A percentile compares a stretch with the other conserved stretches of the same genome.
These are phyloP conservation scores for Micropterix aruncella DNA, from an alignment of 2,888 invertebrate genomes.

Conservation along the genomic window DNA sequence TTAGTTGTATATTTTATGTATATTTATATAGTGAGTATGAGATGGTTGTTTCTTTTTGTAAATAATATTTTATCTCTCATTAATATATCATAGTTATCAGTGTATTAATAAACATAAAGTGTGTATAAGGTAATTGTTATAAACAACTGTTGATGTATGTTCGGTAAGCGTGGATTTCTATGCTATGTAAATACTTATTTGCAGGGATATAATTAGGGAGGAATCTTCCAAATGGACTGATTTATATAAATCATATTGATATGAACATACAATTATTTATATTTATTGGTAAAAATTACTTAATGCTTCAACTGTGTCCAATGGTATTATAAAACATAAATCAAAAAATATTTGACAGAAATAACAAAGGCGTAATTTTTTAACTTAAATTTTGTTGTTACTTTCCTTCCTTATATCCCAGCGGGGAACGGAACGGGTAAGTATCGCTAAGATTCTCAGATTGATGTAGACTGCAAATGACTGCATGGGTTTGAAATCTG, in stretches of 20 bases:
- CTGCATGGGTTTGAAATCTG: too few relatives aligned
- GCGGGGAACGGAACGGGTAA: too few relatives aligned
- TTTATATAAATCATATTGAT: conserved; percentile 42
- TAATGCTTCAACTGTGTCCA: conserved; percentile 31
- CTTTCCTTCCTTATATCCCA: conserved; percentile 17
- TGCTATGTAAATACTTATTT: conserved; percentile 42
- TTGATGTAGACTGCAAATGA: too few relatives aligned
- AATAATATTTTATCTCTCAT: background rate
- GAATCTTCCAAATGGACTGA: conserved; percentile 44
- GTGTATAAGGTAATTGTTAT: conserved; percentile 24
- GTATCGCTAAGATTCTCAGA: too few relatives aligned
- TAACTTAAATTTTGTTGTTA: conserved; percentile 33
- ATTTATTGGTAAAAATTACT: conserved; percentile 43
- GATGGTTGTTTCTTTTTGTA: background rate
- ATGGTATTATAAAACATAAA: conserved; percentile 44
- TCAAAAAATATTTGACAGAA: conserved; percentile 42
- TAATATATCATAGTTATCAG: background rate
- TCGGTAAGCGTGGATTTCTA: conserved; percentile 40
- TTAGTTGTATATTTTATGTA: conserved; percentile 43
- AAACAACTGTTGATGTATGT: conserved; percentile 38
- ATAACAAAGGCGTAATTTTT: conserved; percentile 37
- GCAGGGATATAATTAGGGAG: conserved; percentile 33
- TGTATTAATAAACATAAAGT: background rate
- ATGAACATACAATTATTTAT: conserved; percentile 44
- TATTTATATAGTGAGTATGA: conserved; percentile 7